Evolutionary conservation across 2,797 vertebrate genomes (phyloP).

Genomic region (Furcifer pardalis): DNA sequence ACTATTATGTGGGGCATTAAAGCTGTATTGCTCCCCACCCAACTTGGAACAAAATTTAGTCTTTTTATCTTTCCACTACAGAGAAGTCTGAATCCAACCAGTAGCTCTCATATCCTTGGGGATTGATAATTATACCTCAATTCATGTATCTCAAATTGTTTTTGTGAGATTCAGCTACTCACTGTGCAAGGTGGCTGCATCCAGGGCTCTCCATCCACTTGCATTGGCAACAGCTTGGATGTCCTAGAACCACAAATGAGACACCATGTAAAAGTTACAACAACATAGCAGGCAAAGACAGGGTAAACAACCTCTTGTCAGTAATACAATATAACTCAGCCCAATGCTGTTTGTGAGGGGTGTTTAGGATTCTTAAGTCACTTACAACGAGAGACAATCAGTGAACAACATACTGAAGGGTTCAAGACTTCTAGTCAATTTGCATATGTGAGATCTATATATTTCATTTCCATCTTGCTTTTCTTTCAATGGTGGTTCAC

Average conservation of each 20-base stretch:
- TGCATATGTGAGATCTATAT: neutral
- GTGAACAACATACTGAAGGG: neutral
- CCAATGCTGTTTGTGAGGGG: neutral
- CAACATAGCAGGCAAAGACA: neutral
- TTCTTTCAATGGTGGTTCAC: no score
- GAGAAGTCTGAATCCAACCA: neutral
- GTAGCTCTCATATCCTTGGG: neutral
- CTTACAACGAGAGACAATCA: neutral
- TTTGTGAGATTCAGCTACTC: constrained; percentile 50
- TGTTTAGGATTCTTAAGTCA: neutral
- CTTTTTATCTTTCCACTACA: neutral
- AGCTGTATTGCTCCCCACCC: neutral
- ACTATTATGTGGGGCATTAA: neutral
- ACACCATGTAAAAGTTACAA: neutral
- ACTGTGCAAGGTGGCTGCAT: constrained; percentile 94
- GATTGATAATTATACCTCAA: neutral
- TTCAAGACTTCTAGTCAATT: neutral
- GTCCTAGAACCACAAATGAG: constrained; percentile 77
- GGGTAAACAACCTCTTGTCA: neutral
- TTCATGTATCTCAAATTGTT: neutral
- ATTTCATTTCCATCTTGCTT: no score
- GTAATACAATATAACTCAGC: neutral
- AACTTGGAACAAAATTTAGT: neutral
- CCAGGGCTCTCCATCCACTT: constrained; percentile 97
- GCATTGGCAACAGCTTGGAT: constrained; percentile 92